Base-by-base conservation (phyloP, 2,888 invertebrate genomes). In the Drosophila pegasa region DNA sequence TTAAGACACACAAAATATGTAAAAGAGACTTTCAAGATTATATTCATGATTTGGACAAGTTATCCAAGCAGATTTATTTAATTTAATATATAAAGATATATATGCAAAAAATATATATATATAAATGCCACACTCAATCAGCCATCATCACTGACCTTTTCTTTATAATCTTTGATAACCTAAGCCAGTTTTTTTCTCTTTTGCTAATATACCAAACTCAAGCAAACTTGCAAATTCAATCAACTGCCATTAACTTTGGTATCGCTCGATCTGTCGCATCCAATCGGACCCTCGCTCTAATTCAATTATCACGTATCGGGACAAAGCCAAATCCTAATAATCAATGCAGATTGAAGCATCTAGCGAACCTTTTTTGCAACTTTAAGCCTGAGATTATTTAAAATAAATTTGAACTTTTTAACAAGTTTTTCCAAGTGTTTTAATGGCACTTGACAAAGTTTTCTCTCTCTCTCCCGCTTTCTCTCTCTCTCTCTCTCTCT, bases 401-500 rank as follows among this genome's bases (percentile, higher is more conserved):
- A 61, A 61, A 57, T 71, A 60, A 38, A 74, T 60, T 50, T 25
- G 3, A 56, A 37, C 56, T 57, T 73, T 52, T 12, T 7, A 1
- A 47, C 35, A 33, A 33, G 35, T 43, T 40, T 18, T 16, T 31
- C 10, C 45, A 68, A 74, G 35, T 54, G 57, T 57, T 57, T 56
- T 67, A 60, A 57, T 74, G 54, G 47, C 55, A 43, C 57, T 72
- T 62, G 45, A 12, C 33, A 38, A 75, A 75, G 20, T 48, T 33
- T 48, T 3, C 16, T 5, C 16, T 20, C 7, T 0, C 18, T 38
- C 16, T 60, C 41, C 35, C 20, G 29, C 25, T 43, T 31, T 63
- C 41, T 56, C n/a, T 12, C 16, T 20, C 7, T 0, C 18, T 38
- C 16, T 60, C 41, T 40, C 20, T 35, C 25, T 43, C 31, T 63